Percentiles rank a stretch among this genome's conserved stretches.
phyloP scores from a whole-genome alignment of 2,113 vertebrate genomes.

The Dasyurus viverrinus region DNA sequence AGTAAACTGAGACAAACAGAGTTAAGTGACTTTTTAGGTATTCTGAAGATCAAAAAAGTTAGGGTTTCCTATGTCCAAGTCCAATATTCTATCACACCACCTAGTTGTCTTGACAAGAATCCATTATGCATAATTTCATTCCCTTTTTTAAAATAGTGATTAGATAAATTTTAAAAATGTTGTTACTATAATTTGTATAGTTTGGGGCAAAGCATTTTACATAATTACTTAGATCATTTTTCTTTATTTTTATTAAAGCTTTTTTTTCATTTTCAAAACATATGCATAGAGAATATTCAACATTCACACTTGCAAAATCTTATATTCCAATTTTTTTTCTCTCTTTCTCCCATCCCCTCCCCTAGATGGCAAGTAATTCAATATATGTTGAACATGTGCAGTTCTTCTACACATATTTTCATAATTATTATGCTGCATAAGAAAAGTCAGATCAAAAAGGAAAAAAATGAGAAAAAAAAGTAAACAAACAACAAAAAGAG shows the following conservation, averaged over 20 bases:
- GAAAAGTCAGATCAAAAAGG: too few species aligned
- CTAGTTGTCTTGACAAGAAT: background rate
- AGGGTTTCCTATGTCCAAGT: background rate
- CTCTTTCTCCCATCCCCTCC: too few species aligned
- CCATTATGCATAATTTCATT: background rate
- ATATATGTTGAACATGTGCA: too few species aligned
- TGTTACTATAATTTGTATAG: background rate
- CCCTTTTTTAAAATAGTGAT: background rate
- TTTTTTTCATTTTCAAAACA: too few species aligned
- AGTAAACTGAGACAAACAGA: background rate
- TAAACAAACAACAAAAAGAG: too few species aligned
- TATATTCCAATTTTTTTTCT: background rate
- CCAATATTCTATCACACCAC: background rate
- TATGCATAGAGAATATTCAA: too few species aligned
- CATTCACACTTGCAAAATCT: background rate
- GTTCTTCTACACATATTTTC: too few species aligned
- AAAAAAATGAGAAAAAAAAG: too few species aligned
- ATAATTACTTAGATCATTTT: background rate
- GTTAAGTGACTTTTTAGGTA: background rate
- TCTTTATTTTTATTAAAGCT: too few species aligned
- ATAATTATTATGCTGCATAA: too few species aligned
- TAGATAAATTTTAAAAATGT: background rate
- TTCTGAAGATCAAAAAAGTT: background rate
- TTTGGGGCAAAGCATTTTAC: background rate
- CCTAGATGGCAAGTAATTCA: too few species aligned